phyloP scores from a whole-genome alignment of 2,888 invertebrate genomes.

The Amblyjoppa proteus region DNA sequence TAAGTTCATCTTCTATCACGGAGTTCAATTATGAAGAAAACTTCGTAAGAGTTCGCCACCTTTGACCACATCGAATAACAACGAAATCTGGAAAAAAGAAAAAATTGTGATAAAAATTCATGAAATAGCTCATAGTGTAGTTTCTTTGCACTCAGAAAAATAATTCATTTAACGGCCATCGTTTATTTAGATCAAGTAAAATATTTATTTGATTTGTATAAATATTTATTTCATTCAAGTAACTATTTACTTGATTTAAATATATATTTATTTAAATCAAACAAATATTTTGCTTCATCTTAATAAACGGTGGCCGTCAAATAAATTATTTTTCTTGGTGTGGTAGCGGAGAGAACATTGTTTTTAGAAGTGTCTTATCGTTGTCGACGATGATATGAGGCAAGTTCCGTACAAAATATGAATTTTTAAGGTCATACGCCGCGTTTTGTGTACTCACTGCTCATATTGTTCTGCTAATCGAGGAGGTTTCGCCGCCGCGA shows the following conservation, averaged over 20 bases:
- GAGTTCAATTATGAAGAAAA: not conserved
- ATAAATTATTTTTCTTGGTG: too few relatives aligned
- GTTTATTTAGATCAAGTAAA: too few relatives aligned
- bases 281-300: too few relatives aligned
- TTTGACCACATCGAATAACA: not conserved
- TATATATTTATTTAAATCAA: too few relatives aligned
- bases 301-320: too few relatives aligned
- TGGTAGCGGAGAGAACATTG: not conserved
- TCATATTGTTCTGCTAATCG: constrained; percentile 15
- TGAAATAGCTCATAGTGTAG: not conserved
- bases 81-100: not conserved
- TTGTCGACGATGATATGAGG: not conserved
- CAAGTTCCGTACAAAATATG: not conserved
- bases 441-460: not conserved
- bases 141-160: not conserved
- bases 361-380: not conserved
- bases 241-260: too few relatives aligned
- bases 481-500: constrained; percentile 25
- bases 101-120: not conserved
- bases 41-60: not conserved
- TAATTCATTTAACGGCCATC: too few relatives aligned
- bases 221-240: too few relatives aligned
- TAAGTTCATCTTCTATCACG: constrained; percentile 85
- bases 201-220: too few relatives aligned
- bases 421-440: not conserved